Conservation (phyloP, 2,888 invertebrate species). For the Tiliacea aurago region DNA sequence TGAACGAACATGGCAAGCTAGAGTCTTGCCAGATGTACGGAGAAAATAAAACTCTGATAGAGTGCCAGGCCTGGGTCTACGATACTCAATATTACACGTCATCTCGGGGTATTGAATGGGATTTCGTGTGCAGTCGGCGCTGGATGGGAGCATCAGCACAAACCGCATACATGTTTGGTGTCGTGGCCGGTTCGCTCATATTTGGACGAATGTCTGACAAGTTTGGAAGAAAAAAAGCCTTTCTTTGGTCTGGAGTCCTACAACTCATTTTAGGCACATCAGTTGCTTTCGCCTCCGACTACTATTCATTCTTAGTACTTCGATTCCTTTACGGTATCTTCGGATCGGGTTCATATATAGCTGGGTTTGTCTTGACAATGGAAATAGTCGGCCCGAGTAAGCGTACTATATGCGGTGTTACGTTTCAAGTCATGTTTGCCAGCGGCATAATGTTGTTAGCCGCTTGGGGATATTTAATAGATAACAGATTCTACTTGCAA, state of each 20-base stretch:
- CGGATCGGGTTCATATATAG: conserved; percentile 94
- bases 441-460: conserved; percentile 95
- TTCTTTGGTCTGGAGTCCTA: conserved; percentile 93
- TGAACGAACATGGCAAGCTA: conserved; percentile 89
- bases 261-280: conserved; percentile 93
- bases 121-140: conserved; percentile 94
- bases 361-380: conserved; percentile 94
- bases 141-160: conserved; percentile 96
- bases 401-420: conserved; percentile 95
- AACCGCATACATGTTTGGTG: conserved; percentile 95
- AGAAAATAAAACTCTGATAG: conserved; percentile 78
- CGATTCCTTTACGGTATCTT: conserved; percentile 95
- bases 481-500: conserved; percentile 94
- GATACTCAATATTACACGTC: conserved; percentile 93
- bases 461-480: conserved; percentile 95
- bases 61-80: conserved; percentile 92
- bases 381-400: conserved; percentile 95
- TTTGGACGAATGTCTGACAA: conserved; percentile 95
- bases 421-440: conserved; percentile 95
- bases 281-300: conserved; percentile 94
- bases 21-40: conserved; percentile 92
- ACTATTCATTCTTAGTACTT: conserved; percentile 92
- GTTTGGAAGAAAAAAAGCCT: conserved; percentile 94
- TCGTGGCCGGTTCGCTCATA: conserved; percentile 94
- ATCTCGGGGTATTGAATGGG: conserved; percentile 95